A percentile compares a stretch with the other conserved stretches of the same genome.
Conservation (phyloP, 2,113 vertebrate species). For the Axis porcinus region DNA sequence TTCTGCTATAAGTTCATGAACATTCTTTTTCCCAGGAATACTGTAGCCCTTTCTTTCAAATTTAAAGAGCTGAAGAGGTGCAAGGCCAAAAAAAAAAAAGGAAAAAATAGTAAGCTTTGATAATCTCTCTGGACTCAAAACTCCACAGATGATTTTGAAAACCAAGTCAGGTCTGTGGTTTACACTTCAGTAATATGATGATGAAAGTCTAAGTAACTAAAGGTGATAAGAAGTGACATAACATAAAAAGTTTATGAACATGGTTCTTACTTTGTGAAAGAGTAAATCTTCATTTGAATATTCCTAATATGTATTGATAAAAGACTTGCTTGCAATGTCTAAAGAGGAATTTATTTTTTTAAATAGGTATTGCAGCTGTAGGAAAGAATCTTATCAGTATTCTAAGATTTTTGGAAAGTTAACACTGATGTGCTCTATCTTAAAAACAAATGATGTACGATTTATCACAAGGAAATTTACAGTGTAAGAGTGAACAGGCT, state of each 20-base stretch:
- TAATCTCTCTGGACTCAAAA: neutral
- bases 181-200: neutral
- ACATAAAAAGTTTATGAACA: neutral
- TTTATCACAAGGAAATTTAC: neutral
- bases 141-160: neutral
- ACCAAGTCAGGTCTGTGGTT: neutral
- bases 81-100: neutral
- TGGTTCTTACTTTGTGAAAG: neutral
- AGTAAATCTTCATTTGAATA: neutral
- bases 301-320: neutral
- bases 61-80: neutral
- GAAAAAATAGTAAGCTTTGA: neutral
- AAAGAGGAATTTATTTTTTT: neutral
- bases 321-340: neutral
- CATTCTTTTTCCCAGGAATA: neutral
- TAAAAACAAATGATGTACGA: neutral
- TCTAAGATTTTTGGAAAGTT: neutral
- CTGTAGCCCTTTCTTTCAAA: neutral
- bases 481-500: neutral
- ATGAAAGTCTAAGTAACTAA: neutral
- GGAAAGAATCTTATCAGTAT: neutral
- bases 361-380: neutral
- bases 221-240: neutral
- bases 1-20: neutral
- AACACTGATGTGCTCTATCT: neutral